Evolutionary conservation across 2,113 vertebrate genomes (phyloP).

Genomic region (Fukomys damarensis): DNA sequence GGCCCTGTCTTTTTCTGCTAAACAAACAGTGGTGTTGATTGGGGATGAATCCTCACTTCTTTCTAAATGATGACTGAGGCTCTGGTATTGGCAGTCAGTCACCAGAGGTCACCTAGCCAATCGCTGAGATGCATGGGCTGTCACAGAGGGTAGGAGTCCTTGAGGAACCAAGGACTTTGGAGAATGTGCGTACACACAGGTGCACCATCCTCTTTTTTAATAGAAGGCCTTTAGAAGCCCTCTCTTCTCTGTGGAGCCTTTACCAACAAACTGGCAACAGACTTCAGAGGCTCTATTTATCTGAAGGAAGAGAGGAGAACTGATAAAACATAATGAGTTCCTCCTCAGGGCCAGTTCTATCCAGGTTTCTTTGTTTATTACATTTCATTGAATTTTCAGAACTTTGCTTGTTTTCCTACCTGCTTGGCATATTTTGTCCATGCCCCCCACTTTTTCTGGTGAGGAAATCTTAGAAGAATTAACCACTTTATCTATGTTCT

Average conservation of each 20-base stretch:
- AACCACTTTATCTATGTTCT: background rate
- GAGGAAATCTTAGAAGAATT: background rate
- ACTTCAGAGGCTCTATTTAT: background rate
- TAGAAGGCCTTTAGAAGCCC: background rate
- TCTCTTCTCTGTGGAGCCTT: background rate
- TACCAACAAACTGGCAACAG: background rate
- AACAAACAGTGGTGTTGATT: conserved; percentile 48
- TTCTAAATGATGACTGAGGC: conserved; percentile 3
- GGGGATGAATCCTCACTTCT: background rate
- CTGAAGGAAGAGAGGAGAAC: background rate
- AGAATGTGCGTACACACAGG: background rate
- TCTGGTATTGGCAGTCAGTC: background rate
- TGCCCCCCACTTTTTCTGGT: background rate
- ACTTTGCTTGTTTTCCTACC: background rate
- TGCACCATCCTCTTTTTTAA: background rate
- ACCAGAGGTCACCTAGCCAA: background rate
- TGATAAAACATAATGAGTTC: background rate
- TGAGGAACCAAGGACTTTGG: conserved; percentile 54
- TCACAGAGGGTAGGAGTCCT: background rate
- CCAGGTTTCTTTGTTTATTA: background rate
- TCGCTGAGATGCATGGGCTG: background rate
- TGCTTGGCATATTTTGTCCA: background rate
- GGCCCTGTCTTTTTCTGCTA: conserved; percentile 40
- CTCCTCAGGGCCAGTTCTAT: background rate
- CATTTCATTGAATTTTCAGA: background rate